Base-by-base conservation (phyloP, 1,140 invertebrate genomes). In the Phortica variegata region DNA sequence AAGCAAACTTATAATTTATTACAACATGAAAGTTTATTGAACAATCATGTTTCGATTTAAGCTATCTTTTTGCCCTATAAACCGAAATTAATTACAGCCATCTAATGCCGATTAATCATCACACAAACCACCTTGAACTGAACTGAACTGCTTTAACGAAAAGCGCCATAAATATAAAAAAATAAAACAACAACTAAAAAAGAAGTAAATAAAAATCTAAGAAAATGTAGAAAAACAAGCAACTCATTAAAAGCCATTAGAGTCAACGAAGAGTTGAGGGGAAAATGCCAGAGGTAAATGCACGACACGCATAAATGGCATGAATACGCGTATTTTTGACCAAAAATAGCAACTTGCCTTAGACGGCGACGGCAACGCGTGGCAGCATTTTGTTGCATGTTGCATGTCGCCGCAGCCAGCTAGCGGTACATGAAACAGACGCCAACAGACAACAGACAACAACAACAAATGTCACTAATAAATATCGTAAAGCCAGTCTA, bases 161-260 rank as follows among this genome's bases (percentile, higher is more conserved):
- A n/a, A n/a, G n/a, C n/a, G n/a, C n/a, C n/a, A 29, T 29, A 12
- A 29, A 12, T 29, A 7, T 12, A 29, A 29, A 29, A 12, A 29
- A 29, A 29, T 29, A 7, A 29, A 7, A 12, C 26, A 29, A 29
- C 26, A 29, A 29, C 6, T 29, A 6, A 29, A 29, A 29, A 12
- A 29, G 26, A 29, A 29, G 12, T 29, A 29, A 29, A 29, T 7
- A 29, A 29, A 29, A 6, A 7, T 29, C 12, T 29, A 7, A 6
- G 26, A 29, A 29, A 7, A 12, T 29, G 12, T 29, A 7, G 26
- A 29, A 29, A 29, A 29, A 7, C 26, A 29, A 29, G 26, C 26
- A 7, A 29, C 12, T 54, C 63, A 61, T 68, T 68, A 63, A 58
- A 68, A 68, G 58, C 63, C 63, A 68, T 68, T 68, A 68, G 63